These are phyloP conservation scores for Macrobrachium rosenbergii DNA, from an alignment of 1,140 invertebrate genomes.

Conservation along the genomic window DNA sequence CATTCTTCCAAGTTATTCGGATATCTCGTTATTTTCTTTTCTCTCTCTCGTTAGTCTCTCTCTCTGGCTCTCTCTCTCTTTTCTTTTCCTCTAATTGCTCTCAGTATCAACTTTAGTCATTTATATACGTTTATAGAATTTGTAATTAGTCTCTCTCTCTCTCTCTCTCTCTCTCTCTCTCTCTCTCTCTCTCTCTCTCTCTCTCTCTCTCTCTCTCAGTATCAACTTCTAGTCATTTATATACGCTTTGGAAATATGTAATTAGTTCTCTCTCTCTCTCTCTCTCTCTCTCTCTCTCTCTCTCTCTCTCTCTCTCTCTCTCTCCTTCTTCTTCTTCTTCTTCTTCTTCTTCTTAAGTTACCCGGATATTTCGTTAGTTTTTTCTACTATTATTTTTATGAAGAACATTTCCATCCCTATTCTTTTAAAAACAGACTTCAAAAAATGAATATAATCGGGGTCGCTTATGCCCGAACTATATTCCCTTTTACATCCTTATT, in stretches of 20 bases:
- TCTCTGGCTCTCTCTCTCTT: constrained; percentile 25
- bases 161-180: constrained; percentile 39
- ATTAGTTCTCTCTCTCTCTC: constrained; percentile 31
- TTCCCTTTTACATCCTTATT: too few species aligned
- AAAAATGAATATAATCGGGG: too few species aligned
- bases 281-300: neutral
- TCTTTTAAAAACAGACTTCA: too few species aligned
- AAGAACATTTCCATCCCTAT: too few species aligned
- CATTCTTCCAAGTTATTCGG: neutral
- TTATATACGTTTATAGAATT: too few species aligned
- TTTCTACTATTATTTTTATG: neutral
- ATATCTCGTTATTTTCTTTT: neutral
- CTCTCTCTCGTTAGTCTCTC: neutral
- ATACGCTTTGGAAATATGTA: too few species aligned
- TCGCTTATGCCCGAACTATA: too few species aligned
- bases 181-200: constrained; percentile 20
- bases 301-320: constrained; percentile 12
- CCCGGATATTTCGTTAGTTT: too few species aligned
- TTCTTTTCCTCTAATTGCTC: neutral
- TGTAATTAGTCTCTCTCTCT: neutral
- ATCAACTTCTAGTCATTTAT: constrained; percentile 6
- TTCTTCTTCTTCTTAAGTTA: neutral
- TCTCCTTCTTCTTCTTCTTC: neutral
- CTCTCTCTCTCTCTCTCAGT: constrained; percentile 37
- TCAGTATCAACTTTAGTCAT: constrained; percentile 4